Evolutionary conservation across 2,797 vertebrate genomes (phyloP), one percentile per base, ranked within the genome.

Genomic region (Catharus ustulatus): DNA sequence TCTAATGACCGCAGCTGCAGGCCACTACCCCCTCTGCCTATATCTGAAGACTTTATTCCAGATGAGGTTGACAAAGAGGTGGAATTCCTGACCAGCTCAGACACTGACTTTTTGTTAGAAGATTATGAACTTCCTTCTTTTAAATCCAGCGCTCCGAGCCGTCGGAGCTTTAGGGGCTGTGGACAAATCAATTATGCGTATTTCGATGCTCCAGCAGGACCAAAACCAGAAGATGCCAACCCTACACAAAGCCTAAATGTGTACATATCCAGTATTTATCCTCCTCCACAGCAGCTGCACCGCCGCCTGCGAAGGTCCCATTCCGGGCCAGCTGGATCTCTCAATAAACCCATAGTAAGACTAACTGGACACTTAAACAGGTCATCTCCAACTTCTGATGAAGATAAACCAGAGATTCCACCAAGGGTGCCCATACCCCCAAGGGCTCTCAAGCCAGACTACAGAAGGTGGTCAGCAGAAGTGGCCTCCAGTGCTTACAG

Each of bases 181-280:
- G 99, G 99, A 68, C 98, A 99, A 84, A 98, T 99, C 94, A 99
- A 99, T 94, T 98, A 98, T 4, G 99, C 99, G 0, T 99, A 99
- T 87, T 98, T 98, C 4, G 99, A 99, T 17, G 97, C 98, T 19
- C 98, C 98, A 11, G 68, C 96, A 4, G 97, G 91, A 55, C 94
- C 95, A 13, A 97, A 93, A 23, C 21, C 92, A 43, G 92, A 97
- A 81, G 97, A 97, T 22, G 82, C 95, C 51, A 96, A 61, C 91
- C 95, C 69, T 22, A 40, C 80, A 26, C 92, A 88, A 46, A 95
- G 52, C 92, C 86, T 90, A 73, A 96, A 59, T 30, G 97, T 91
- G 69, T 95, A n/a, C 36, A 87, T 32, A 81, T 97, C 84, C 83
- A 85, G 40, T 95, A 89, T 76, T 87, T 96, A 71, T 94, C 97